phyloP scores from a whole-genome alignment of 2,888 invertebrate genomes.

The Lithophane semibrunnea region DNA sequence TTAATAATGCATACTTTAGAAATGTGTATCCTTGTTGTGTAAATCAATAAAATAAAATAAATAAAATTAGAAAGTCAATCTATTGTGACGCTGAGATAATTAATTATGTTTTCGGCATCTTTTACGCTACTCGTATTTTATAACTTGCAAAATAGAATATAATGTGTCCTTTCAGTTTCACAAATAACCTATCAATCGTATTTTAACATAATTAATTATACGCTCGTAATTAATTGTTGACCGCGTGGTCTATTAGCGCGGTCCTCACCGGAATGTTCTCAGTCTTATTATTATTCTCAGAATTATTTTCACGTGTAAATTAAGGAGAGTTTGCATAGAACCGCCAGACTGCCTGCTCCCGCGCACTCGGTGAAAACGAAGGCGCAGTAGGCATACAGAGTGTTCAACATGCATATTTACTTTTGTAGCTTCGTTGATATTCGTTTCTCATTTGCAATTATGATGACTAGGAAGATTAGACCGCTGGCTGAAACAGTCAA shows the following conservation, averaged over 20 bases:
- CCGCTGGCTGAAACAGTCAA: not conserved
- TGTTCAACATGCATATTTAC: not conserved
- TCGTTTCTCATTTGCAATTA: not conserved
- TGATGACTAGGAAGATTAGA: not conserved
- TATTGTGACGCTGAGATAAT: not conserved
- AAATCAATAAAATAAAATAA: too few relatives aligned
- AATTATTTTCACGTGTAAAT: constrained; percentile 35
- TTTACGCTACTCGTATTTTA: not conserved
- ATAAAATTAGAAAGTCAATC: not conserved
- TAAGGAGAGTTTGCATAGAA: constrained; percentile 15
- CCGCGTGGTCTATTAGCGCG: not conserved
- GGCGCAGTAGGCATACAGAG: constrained; percentile 2
- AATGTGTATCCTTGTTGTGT: too few relatives aligned
- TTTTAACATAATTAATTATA: not conserved
- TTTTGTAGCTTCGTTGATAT: constrained; percentile 2
- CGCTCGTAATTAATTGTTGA: not conserved
- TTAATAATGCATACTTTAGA: too few relatives aligned
- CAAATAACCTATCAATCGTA: not conserved
- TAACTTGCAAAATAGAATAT: not conserved
- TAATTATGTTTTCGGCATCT: not conserved
- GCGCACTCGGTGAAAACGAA: not conserved
- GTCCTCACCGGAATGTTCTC: constrained; percentile 4
- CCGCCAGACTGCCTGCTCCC: not conserved
- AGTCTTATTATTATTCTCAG: too few relatives aligned
- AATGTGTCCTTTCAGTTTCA: not conserved